Evolutionary conservation across 2,797 vertebrate genomes (phyloP).

Genomic region (Leucoraja ocellata): DNA sequence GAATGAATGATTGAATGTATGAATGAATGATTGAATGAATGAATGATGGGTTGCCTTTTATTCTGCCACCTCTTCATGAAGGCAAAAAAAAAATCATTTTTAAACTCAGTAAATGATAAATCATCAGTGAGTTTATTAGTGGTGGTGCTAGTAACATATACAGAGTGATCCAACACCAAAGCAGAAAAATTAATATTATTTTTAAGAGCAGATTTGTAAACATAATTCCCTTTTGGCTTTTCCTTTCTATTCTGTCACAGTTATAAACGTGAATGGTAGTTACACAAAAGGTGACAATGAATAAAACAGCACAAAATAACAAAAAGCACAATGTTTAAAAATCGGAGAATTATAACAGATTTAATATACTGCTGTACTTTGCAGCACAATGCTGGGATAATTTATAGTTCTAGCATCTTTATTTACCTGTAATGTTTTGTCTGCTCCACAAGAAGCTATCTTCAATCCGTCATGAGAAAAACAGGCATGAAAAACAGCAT

Average conservation of each 20-base stretch:
- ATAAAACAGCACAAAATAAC: not conserved
- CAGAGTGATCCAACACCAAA: not conserved
- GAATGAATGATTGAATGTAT: too few species aligned
- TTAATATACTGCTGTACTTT: not conserved
- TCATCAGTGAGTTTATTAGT: not conserved
- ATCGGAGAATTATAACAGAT: not conserved
- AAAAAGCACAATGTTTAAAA: not conserved
- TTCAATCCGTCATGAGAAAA: constrained; percentile 81
- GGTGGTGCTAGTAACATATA: not conserved
- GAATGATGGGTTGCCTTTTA: not conserved
- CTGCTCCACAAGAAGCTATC: constrained; percentile 85
- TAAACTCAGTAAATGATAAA: not conserved
- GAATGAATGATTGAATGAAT: too few species aligned
- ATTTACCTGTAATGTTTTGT: constrained; percentile 78
- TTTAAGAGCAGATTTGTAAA: not conserved
- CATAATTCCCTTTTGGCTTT: not conserved
- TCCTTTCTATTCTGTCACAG: not conserved
- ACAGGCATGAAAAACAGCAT: constrained; percentile 81
- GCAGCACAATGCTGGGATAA: not conserved
- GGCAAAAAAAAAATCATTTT: not conserved
- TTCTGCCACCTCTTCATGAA: not conserved
- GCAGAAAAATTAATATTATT: not conserved
- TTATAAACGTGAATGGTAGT: too few species aligned
- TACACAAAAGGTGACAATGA: not conserved
- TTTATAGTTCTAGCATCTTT: not conserved